Base-by-base conservation (phyloP, 1,140 invertebrate genomes). In the Ladona fulva region DNA sequence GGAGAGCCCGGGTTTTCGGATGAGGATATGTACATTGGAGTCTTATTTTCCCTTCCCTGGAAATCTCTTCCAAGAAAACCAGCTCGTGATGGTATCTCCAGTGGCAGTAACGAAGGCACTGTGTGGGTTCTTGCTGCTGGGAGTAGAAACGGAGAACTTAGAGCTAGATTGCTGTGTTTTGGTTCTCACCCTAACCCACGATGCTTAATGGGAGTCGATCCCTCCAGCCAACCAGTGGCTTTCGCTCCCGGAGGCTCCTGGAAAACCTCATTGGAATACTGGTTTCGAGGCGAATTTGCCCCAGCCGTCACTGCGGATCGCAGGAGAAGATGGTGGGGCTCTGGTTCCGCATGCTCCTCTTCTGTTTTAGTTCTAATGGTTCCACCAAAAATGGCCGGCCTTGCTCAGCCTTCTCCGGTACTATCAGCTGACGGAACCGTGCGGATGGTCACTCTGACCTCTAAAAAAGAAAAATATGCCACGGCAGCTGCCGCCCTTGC, bases 181-280 rank as follows among this genome's bases (percentile, higher is more conserved):
- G 87, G 87, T 7, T 84, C 84, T 25, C 81, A 87, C 78, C 88
- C 87, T 86, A 81, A 86, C 42, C 88, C 87, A 0, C 80, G 82
- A 16, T 88, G 87, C 81, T 79, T 88, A 10, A 82, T 83, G 24
- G 81, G 83, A 42, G 87, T 88, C n/a, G 88, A 89, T 81, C 88
- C 88, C 87, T 76, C 88, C 6, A 88, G 84, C 44, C 87, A 88
- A 75, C 87, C 88, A 8, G 87, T 88, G 0, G 84, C 88, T 10
- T 88, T 88, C 78, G 88, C 87, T 0, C 87, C 87, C 0, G 88
- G 87, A 5, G 87, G 87, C 12, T 82, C 85, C 7, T 88, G 87
- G 87, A 66, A 22, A 12, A 12, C 52, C 5, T 16, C 52, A 6
- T 22, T 66, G 16, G 52, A 66, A 12, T 66, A 16, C 14, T 88